Percentiles rank a stretch among this genome's conserved stretches.
These are phyloP conservation scores for Gymnarchus niloticus DNA, from an alignment of 2,113 vertebrate genomes.

Conservation along the genomic window DNA sequence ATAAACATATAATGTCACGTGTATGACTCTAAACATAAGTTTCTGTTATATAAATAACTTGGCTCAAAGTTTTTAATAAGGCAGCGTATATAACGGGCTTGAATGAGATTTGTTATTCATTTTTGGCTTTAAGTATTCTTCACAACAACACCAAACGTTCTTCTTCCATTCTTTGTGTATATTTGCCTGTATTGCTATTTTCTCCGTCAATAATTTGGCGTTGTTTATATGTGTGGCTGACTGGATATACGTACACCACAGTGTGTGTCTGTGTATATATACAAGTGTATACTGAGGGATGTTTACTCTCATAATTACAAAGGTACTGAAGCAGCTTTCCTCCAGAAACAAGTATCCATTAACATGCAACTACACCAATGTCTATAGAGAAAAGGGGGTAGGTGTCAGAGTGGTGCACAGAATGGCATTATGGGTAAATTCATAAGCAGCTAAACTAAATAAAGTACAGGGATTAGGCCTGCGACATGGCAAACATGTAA, in stretches of 20 bases:
- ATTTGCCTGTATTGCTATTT: not conserved
- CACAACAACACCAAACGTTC: not conserved
- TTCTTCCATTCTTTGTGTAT: not conserved
- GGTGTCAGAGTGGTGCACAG: not conserved
- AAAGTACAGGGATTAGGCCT: not conserved
- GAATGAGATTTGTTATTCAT: not conserved
- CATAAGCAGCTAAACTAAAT: not conserved
- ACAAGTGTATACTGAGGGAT: not conserved
- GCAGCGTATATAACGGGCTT: not conserved
- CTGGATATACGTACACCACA: not conserved
- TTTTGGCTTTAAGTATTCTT: not conserved
- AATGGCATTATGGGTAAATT: not conserved
- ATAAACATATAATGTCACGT: not conserved
- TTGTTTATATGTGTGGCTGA: not conserved
- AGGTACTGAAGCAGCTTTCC: not conserved
- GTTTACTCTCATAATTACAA: not conserved
- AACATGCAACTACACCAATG: not conserved
- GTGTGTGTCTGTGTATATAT: too few species aligned
- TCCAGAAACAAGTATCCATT: not conserved
- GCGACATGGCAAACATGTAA: not conserved
- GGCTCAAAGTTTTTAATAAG: not conserved
- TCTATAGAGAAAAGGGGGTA: not conserved
- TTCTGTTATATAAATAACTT: not conserved
- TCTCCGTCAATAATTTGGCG: not conserved
- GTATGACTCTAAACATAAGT: not conserved